phyloP scores from a whole-genome alignment of 2,888 invertebrate genomes.

The Troglohyphantes excavatus region DNA sequence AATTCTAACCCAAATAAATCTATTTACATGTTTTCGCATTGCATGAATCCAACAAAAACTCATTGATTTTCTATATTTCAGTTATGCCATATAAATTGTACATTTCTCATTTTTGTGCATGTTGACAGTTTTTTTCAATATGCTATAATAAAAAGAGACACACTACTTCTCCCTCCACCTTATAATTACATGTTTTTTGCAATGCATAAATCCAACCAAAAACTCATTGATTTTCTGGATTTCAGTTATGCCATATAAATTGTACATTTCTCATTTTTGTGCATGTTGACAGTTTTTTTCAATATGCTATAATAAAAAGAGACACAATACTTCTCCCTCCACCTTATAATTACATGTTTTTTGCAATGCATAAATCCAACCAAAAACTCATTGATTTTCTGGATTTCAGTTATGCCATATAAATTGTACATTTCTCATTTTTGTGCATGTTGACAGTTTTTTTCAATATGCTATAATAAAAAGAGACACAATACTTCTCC shows the following conservation, averaged over 20 bases:
- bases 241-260: slow-evolving; percentile 30
- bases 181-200: too few species aligned
- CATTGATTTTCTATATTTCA: neutral
- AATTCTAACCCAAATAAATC: too few species aligned
- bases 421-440: neutral
- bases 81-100: slow-evolving; percentile 23
- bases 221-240: neutral
- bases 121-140: too few species aligned
- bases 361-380: neutral
- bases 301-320: too few species aligned
- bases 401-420: slow-evolving; percentile 32
- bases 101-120: neutral
- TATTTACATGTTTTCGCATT: too few species aligned
- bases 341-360: neutral
- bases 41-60: slow-evolving; percentile 33
- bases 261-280: neutral
- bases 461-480: too few species aligned
- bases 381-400: neutral
- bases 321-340: too few species aligned
- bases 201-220: slow-evolving; percentile 43
- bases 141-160: too few species aligned
- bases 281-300: neutral
- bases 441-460: neutral
- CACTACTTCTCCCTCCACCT: too few species aligned
- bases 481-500: too few species aligned